Conservation (phyloP, 2,113 vertebrate species). For the Pachycephala philippinensis region DNA sequence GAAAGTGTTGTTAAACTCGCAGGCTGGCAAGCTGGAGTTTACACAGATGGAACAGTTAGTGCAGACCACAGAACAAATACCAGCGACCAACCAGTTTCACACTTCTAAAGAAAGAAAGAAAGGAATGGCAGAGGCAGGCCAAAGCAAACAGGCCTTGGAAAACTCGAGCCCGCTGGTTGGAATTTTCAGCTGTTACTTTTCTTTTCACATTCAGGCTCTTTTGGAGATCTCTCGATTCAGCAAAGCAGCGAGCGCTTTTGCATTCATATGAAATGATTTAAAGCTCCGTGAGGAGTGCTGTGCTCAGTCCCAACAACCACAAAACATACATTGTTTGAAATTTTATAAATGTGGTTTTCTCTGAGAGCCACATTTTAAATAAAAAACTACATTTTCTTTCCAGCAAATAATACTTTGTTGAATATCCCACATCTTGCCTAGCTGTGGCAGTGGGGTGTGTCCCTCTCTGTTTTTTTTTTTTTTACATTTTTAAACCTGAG, state of each 20-base stretch:
- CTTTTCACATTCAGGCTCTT: constrained; percentile 56
- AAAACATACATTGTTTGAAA: constrained; percentile 53
- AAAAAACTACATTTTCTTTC: constrained; percentile 12
- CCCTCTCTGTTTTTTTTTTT: neutral
- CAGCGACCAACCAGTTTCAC: constrained; percentile 81
- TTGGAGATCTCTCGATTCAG: constrained; percentile 45
- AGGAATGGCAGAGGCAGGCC: constrained; percentile 74
- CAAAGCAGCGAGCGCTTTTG: constrained; percentile 29
- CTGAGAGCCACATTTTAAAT: neutral
- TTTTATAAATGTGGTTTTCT: constrained; percentile 35
- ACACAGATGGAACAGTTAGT: constrained; percentile 83
- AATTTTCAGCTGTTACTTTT: constrained; percentile 69
- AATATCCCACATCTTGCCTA: constrained; percentile 42
- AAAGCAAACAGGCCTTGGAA: constrained; percentile 79
- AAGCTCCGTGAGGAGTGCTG: constrained; percentile 26
- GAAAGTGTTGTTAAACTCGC: constrained; percentile 70
- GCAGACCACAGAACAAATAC: constrained; percentile 81
- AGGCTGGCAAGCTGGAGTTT: constrained; percentile 75
- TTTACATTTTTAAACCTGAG: neutral
- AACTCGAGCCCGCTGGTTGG: constrained; percentile 70
- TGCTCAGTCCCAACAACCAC: constrained; percentile 35
- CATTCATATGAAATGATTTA: constrained; percentile 43
- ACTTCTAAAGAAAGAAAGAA: constrained; percentile 82
- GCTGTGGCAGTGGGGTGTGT: neutral
- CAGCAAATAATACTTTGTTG: constrained; percentile 38